A percentile compares a stretch with the other conserved stretches of the same genome.
These are phyloP conservation scores for Melinopterus prodromus DNA, from an alignment of 2,888 invertebrate genomes.

Conservation along the genomic window DNA sequence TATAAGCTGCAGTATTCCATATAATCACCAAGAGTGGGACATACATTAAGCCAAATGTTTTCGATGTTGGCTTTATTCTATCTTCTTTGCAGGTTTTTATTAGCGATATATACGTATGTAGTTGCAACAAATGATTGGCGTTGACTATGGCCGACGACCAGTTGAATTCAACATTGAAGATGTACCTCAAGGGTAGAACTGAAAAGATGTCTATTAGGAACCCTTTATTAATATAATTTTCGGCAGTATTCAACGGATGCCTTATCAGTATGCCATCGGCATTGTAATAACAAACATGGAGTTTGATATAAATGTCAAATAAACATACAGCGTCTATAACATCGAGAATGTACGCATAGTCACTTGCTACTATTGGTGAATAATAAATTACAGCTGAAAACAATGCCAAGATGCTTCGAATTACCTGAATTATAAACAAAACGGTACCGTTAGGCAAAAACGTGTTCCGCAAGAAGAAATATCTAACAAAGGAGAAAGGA, in stretches of 20 bases:
- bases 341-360: slow-evolving; percentile 45
- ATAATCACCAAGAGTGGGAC: slow-evolving; percentile 32
- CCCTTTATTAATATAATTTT: slow-evolving; percentile 27
- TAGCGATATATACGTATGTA: slow-evolving; percentile 32
- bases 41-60: slow-evolving; percentile 27
- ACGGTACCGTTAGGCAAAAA: slow-evolving; percentile 41
- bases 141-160: slow-evolving; percentile 27
- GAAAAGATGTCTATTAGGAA: slow-evolving; percentile 31
- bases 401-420: slow-evolving; percentile 37
- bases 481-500: slow-evolving; percentile 37
- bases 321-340: slow-evolving; percentile 47
- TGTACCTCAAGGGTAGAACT: slow-evolving; percentile 28
- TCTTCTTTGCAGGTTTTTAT: slow-evolving; percentile 23
- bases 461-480: slow-evolving; percentile 39
- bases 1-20: slow-evolving; percentile 27
- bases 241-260: slow-evolving; percentile 30
- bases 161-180: neutral
- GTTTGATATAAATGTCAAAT: slow-evolving; percentile 60
- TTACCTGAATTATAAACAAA: slow-evolving; percentile 38
- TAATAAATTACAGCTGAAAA: slow-evolving; percentile 34
- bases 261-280: slow-evolving; percentile 31
- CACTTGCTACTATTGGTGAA: slow-evolving; percentile 10
- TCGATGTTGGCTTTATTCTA: slow-evolving; percentile 28
- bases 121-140: slow-evolving; percentile 29
- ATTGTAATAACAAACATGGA: slow-evolving; percentile 33